These are phyloP conservation scores for Bombus terrestris DNA, from an alignment of 1,140 invertebrate species.

Conservation along the genomic window DNA sequence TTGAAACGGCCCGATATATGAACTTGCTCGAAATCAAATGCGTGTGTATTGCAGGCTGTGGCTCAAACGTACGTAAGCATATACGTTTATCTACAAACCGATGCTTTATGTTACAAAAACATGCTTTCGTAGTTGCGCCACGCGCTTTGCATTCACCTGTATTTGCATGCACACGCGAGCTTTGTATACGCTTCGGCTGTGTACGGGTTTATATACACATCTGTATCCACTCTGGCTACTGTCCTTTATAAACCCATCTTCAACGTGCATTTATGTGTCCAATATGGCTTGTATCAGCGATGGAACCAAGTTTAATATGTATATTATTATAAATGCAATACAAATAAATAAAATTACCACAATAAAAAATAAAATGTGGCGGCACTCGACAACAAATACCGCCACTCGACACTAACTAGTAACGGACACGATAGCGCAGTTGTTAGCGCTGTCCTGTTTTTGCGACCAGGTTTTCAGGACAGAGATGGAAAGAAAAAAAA, in stretches of 20 bases:
- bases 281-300: background rate
- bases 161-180: background rate
- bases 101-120: slow-evolving; percentile 21
- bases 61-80: background rate
- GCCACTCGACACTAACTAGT: too few relatives aligned
- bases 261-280: slow-evolving; percentile 24
- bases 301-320: too few relatives aligned
- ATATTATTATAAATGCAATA: too few relatives aligned
- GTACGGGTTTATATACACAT: background rate
- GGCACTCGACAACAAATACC: too few relatives aligned
- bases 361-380: too few relatives aligned
- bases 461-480: too few relatives aligned
- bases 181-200: background rate
- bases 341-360: too few relatives aligned
- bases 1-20: background rate
- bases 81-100: slow-evolving; percentile 1
- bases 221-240: background rate
- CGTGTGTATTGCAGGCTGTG: background rate
- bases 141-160: background rate
- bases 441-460: too few relatives aligned
- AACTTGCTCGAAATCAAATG: background rate
- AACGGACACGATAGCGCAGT: too few relatives aligned
- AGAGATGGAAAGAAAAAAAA: too few relatives aligned
- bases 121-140: background rate
- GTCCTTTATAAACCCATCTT: background rate